Base-by-base conservation (phyloP, 2,797 vertebrate genomes). In the Anabacerthia variegaticeps region DNA sequence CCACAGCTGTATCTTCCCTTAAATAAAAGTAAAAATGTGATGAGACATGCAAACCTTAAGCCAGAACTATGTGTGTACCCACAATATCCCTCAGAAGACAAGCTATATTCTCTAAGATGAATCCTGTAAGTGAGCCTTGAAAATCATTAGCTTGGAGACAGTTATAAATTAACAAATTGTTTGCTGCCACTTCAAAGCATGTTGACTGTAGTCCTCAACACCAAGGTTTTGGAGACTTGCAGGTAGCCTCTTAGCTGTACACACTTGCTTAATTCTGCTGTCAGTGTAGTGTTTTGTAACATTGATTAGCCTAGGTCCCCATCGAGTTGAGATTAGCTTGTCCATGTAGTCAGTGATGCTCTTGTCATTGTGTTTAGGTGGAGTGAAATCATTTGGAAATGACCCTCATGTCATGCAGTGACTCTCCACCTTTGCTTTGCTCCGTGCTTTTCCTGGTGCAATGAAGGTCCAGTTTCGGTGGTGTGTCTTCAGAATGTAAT, bases 331-430 rank as follows among this genome's bases (percentile, higher is more conserved):
- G 55, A 52, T 74, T 34, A 87, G 16, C 23, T 89, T 26, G 37
- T 37, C 66, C 0, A 0, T 59, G 21, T 2, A 32, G 32, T 28
- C 10, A 5, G 43, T 22, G 30, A 49, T 49, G 24, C 22, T 61
- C 54, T 61, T 43, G 49, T 39, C 32, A 28, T 18, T 46, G 51
- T 52, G 11, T 49, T 82, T n/a, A 61, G 27, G 13, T 58, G 49
- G 19, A 32, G 34, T 24, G 20, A 83, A 88, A 59, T 36, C 15
- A 65, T 19, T 6, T 76, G 28, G 58, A 75, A 89, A 49, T 39
- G n/a, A 37, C 7, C 5, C 14, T 65, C 24, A 19, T 28, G 14
- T 26, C 34, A n/a, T 20, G 49, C 36, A 27, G 12, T 10, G 27
- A 54, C n/a, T 67, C n/a, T 67, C 12, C 15, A 48, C 17, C 16